phyloP scores from a whole-genome alignment of 2,888 invertebrate species.

The Conomelus anceps region DNA sequence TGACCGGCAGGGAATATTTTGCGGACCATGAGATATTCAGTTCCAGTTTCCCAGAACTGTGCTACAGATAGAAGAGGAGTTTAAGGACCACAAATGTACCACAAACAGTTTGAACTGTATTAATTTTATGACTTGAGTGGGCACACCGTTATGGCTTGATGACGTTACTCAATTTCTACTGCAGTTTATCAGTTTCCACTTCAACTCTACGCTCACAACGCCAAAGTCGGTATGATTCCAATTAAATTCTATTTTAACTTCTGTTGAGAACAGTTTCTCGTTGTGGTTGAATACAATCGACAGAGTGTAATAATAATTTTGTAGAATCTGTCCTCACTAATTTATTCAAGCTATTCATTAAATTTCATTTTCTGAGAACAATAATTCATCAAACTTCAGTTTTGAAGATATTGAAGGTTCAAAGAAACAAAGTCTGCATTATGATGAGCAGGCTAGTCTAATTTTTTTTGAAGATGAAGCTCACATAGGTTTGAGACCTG shows the following conservation, averaged over 20 bases:
- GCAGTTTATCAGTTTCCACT: not conserved
- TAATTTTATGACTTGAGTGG: not conserved
- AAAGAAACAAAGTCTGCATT: no score
- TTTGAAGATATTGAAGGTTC: no score
- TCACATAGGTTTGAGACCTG: no score
- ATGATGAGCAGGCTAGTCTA: no score
- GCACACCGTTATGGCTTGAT: not conserved
- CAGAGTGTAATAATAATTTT: no score
- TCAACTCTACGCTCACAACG: not conserved
- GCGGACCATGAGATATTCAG: not conserved
- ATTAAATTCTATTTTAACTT: not conserved
- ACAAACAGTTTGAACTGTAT: not conserved
- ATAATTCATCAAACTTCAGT: no score
- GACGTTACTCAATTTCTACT: not conserved
- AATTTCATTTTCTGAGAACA: no score
- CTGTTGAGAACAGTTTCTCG: not conserved
- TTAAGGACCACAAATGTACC: not conserved
- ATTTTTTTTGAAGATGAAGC: no score
- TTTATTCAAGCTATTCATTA: no score
- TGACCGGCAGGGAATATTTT: not conserved
- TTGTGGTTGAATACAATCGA: no score
- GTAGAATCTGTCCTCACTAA: no score
- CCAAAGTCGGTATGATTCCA: not conserved
- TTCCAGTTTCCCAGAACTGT: not conserved
- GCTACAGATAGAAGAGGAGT: not conserved